These are phyloP conservation scores for Amphipyra tragopoginis DNA, from an alignment of 2,888 invertebrate genomes.

Conservation along the genomic window DNA sequence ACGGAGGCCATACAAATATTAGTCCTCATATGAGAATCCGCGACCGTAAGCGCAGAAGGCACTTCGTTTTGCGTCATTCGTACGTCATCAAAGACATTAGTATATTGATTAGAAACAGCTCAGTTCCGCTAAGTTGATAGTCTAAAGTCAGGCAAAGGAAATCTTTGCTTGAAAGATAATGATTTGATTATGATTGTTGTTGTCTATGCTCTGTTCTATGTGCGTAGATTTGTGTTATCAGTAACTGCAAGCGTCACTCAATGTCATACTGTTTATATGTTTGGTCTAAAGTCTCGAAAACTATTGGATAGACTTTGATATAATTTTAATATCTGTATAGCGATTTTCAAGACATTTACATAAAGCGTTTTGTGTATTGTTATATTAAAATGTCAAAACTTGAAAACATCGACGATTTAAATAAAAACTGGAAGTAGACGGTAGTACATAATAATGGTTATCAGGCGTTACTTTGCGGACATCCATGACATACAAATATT, in stretches of 20 bases:
- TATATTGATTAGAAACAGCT: constrained; percentile 27
- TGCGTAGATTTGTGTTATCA: constrained; percentile 22
- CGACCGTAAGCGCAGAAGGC: constrained; percentile 4
- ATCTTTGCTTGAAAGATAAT: constrained; percentile 29
- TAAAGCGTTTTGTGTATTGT: too few species aligned
- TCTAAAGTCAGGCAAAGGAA: constrained; percentile 13
- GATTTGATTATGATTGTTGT: constrained; percentile 26
- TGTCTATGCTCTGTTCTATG: constrained; percentile 11
- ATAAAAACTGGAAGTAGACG: too few species aligned
- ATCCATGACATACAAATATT: too few species aligned
- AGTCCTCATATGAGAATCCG: constrained; percentile 12
- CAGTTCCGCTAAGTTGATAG: neutral
- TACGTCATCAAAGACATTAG: constrained; percentile 30
- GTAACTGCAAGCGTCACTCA: neutral
- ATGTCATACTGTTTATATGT: neutral
- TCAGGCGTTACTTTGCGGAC: too few species aligned
- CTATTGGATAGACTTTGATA: too few species aligned
- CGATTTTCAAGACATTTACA: too few species aligned
- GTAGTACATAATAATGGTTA: too few species aligned
- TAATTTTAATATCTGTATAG: too few species aligned
- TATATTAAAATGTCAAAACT: too few species aligned
- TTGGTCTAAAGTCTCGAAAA: neutral
- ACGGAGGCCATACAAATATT: constrained; percentile 19
- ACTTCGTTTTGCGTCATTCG: constrained; percentile 27
- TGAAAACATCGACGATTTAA: too few species aligned